These are phyloP conservation scores for Heliocidaris erythrogramma DNA, from an alignment of 35 echinoderm and acorn worm genomes.

Conservation along the genomic window DNA sequence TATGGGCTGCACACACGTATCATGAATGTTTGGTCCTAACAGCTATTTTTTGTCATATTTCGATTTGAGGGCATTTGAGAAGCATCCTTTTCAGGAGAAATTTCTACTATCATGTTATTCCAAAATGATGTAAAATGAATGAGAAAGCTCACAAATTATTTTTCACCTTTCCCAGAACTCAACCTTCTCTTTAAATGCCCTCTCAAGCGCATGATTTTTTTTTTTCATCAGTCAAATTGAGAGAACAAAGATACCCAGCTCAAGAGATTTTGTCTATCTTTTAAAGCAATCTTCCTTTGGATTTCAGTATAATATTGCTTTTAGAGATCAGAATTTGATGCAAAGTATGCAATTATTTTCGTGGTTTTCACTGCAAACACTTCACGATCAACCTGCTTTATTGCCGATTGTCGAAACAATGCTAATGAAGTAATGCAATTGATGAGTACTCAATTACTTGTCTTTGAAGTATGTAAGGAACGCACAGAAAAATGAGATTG, in stretches of 20 bases:
- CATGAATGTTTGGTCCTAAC: too few relatives aligned
- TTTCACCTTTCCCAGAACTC: too few relatives aligned
- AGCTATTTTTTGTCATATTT: too few relatives aligned
- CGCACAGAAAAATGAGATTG: not conserved
- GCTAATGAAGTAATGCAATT: not conserved
- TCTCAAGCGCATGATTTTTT: not conserved
- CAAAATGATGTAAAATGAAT: not conserved
- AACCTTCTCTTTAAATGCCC: not conserved
- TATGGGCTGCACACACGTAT: too few relatives aligned
- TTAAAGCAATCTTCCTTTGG: not conserved
- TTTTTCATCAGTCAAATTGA: not conserved
- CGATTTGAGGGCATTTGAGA: too few relatives aligned
- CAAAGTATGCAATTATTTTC: not conserved
- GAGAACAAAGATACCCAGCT: not conserved
- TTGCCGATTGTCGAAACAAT: not conserved
- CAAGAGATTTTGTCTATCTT: not conserved
- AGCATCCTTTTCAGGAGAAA: too few relatives aligned
- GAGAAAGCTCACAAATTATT: too few relatives aligned
- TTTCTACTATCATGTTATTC: too few relatives aligned
- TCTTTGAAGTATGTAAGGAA: not conserved
- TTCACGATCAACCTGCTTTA: conserved; percentile 2
- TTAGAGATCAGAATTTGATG: not conserved
- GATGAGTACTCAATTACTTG: too few relatives aligned
- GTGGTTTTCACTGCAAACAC: not conserved
- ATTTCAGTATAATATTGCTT: not conserved